Base-by-base conservation (phyloP, 37 sponge, comb jelly and placozoan species). In the Petrosia ficiformis region DNA sequence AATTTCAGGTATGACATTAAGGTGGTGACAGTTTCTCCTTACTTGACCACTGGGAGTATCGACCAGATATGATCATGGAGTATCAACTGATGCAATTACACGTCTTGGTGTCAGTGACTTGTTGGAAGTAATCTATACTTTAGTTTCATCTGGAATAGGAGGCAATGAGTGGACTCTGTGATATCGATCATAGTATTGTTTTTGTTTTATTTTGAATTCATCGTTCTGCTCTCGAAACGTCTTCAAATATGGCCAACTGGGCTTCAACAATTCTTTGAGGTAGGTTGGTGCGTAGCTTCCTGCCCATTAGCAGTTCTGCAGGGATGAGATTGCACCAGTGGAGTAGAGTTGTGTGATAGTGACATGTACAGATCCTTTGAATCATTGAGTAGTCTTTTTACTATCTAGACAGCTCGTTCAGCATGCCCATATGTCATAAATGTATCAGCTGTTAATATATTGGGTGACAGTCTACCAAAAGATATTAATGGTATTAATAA, bases 141-240 rank as follows among this genome's bases (percentile, higher is more conserved):
- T 5, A 61, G 63, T 26, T 6, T 61, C n/a, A 61, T 61, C 63
- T 61, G 63, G 28, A n/a, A 61, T 24, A n/a, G 28, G 28, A 61
- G 63, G 63, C 5, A 61, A 29, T n/a, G 63, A 22, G 25, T 29
- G 14, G 6, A 22, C 26, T 26, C 63, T 11, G 28, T 61, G 26
- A 26, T n/a, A 29, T 61, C 5, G 28, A 61, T 61, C 63, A 22
- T 61, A 61, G n/a, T 61, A 26, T n/a, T 26, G 6, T 22, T 61
- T 61, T n/a, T 61, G 63, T 61, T 61, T 61, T 29, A 5, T 61
- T n/a, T 61, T 61, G 63, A 26, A 61, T n/a, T 61, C 63, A 6
- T 8, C 5, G n/a, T 61, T 29, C 6, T 8, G 5, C 28, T n/a
- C 28, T 26, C 63, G 14, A 22, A 61, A 61, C 6, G 5, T 29